Evolutionary conservation across 2,113 vertebrate species (phyloP), one percentile per base, ranked within the genome.

Genomic region (Mus pahari): DNA sequence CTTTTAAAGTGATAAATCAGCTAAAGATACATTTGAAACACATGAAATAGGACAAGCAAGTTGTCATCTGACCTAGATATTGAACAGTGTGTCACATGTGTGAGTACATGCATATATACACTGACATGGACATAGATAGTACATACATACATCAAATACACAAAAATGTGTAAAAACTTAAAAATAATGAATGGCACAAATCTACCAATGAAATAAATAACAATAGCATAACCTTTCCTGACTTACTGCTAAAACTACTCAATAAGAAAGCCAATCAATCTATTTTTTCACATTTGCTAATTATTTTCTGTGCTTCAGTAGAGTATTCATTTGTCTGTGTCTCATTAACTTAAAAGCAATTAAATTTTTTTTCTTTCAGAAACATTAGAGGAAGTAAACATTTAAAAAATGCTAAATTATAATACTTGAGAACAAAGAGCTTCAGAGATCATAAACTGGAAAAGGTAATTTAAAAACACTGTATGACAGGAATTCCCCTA

Each of bases 281-380:
- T 62, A 50, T 11, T 86, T 48, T 36, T 68, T 68, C 5, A 14
- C 19, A 58, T 62, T 50, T 71, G 31, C 28, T 28, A 8, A 55
- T 66, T 45, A 60, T n/a, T 96, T 24, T 84, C 58, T 70, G 22
- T 87, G 64, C 64, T 28, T 93, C 2, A 33, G n/a, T 19, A 31
- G 24, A 89, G 39, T 55, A 60, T 42, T 62, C 45, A 83, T 58
- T 75, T 96, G 33, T 73, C 33, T 88, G 3, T n/a, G 45, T 33
- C 5, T 83, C 55, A 53, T 84, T 92, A n/a, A 64, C 39, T 64
- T 45, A 64, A 19, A 45, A 89, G 28, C 71, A 95, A 94, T 33
- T 66, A 58, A 71, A 64, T 1, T 6, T n/a, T 90, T 64, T 82
- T 94, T 94, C 71, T 78, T 81, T 87, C 39, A 93, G 20, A 89